phyloP scores from a whole-genome alignment of 92 coral and sea anemone species.

The Epizoanthus fatuus region DNA sequence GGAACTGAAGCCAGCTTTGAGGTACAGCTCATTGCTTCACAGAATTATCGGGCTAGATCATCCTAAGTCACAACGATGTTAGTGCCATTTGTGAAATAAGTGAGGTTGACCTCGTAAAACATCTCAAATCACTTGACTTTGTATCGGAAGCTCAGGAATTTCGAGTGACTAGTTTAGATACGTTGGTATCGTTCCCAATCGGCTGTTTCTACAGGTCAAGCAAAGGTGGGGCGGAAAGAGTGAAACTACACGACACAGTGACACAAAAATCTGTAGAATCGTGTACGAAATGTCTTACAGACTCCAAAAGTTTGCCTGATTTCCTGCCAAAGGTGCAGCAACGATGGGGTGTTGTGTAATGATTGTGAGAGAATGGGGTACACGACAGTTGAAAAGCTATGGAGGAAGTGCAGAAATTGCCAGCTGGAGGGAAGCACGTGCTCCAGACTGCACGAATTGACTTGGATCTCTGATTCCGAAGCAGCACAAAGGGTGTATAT shows the following conservation, averaged over 20 bases:
- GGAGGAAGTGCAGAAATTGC: slow-evolving; percentile 47
- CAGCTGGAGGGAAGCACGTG: slow-evolving; percentile 48
- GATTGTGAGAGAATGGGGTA: slow-evolving; percentile 39
- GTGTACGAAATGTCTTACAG: slow-evolving; percentile 50
- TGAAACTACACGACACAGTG: slow-evolving; percentile 45
- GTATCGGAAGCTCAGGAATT: slow-evolving; percentile 63
- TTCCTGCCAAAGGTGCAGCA: slow-evolving; percentile 26
- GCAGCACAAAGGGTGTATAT: slow-evolving; percentile 64
- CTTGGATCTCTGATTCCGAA: slow-evolving; percentile 70
- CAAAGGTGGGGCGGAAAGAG: slow-evolving; percentile 58
- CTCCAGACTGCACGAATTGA: slow-evolving; percentile 52
- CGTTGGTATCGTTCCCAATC: slow-evolving; percentile 62
- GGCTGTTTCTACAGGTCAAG: slow-evolving; percentile 62
- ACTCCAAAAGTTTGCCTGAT: slow-evolving; percentile 29
- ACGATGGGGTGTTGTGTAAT: slow-evolving; percentile 52
- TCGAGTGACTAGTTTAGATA: slow-evolving; percentile 52
- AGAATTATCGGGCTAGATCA: slow-evolving; percentile 7
- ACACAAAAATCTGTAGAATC: slow-evolving; percentile 43
- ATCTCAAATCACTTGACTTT: slow-evolving; percentile 55
- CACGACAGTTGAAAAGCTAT: slow-evolving; percentile 14
- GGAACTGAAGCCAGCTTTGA: slow-evolving; percentile 18
- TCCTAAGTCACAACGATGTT: slow-evolving; percentile 8
- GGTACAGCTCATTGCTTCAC: not conserved
- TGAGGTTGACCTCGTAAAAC: slow-evolving; percentile 12
- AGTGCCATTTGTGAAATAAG: slow-evolving; percentile 18